Evolutionary conservation across 2,888 invertebrate species (phyloP).

Genomic region (Kryphioiulus occultus): DNA sequence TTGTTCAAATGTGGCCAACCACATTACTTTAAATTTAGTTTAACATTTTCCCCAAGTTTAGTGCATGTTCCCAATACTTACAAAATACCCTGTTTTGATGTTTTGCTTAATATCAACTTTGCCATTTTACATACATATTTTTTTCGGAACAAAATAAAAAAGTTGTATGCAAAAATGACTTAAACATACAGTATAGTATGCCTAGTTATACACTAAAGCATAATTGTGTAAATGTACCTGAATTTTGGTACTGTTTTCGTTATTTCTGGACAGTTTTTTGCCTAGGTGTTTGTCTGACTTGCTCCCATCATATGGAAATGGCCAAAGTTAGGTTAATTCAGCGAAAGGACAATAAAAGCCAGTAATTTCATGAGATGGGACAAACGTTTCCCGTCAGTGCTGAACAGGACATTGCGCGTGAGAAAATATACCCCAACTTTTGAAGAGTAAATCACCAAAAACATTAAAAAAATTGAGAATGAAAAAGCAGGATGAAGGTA

Average conservation of each 20-base stretch:
- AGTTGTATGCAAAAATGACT: no score
- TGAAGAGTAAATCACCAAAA: conserved; percentile 22
- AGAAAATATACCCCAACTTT: not conserved
- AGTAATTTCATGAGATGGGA: not conserved
- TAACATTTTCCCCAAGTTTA: not conserved
- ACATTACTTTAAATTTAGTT: not conserved
- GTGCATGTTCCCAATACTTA: no score
- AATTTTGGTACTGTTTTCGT: not conserved
- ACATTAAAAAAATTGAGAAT: not conserved
- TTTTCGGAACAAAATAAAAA: not conserved
- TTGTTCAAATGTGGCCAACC: no score
- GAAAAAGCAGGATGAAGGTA: conserved; percentile 4
- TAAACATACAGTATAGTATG: no score
- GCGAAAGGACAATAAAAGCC: not conserved
- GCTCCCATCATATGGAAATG: not conserved
- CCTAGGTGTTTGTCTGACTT: not conserved
- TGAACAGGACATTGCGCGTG: not conserved
- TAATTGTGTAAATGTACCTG: no score
- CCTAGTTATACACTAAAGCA: no score
- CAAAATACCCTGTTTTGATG: not conserved
- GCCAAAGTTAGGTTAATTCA: not conserved
- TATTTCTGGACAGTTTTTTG: not conserved
- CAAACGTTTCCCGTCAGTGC: not conserved
- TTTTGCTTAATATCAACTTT: not conserved
- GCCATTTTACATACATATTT: not conserved